These are phyloP conservation scores for Heliocidaris erythrogramma DNA, from an alignment of 35 echinoderm and acorn worm species.

Conservation along the genomic window DNA sequence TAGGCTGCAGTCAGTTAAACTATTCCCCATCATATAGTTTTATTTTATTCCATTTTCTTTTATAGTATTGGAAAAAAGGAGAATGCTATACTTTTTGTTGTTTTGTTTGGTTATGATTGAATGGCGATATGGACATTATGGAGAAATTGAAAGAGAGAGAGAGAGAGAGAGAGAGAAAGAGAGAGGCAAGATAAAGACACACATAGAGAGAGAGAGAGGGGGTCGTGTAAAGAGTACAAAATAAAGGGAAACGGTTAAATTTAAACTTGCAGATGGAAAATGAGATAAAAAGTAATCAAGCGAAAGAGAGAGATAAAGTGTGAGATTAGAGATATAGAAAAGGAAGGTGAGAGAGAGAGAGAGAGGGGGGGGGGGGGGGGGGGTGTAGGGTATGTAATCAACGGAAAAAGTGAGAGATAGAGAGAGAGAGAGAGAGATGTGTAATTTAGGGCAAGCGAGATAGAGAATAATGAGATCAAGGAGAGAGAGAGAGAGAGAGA, in stretches of 20 bases:
- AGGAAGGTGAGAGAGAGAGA: too few relatives aligned
- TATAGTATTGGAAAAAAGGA: not conserved
- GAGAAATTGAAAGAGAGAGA: too few relatives aligned
- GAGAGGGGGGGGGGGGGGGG: too few relatives aligned
- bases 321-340: not conserved
- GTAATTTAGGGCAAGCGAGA: not conserved
- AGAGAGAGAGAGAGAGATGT: too few relatives aligned
- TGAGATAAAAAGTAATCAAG: too few relatives aligned
- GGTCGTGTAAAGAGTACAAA: too few relatives aligned
- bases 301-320: not conserved
- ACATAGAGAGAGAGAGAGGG: not conserved
- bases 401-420: not conserved
- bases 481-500: not conserved
- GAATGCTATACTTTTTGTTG: constrained; percentile 2
- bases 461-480: not conserved
- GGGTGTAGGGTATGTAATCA: too few relatives aligned
- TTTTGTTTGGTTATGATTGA: not conserved
- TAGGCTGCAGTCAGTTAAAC: not conserved
- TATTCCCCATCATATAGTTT: not conserved
- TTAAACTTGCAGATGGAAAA: too few relatives aligned
- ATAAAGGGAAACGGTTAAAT: too few relatives aligned
- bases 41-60: constrained; percentile 5
- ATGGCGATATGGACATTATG: too few relatives aligned
- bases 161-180: not conserved
- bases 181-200: not conserved